A percentile compares a stretch with the other conserved stretches of the same genome.
Conservation (phyloP, 2,113 vertebrate species). For the Eolophus roseicapilla region DNA sequence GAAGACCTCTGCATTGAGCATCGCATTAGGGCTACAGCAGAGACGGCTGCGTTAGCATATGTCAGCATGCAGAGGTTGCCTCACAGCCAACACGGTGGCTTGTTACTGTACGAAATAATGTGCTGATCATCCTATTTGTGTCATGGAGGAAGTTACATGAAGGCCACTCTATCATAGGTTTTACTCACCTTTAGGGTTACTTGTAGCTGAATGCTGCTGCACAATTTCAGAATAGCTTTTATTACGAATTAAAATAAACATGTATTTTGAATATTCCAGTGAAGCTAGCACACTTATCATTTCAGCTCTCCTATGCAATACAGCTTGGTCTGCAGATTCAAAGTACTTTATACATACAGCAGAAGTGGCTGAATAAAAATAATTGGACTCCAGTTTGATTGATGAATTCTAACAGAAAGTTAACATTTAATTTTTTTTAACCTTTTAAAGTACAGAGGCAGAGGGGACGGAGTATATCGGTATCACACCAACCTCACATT, state of each 20-base stretch:
- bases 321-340: background rate
- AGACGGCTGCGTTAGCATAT: background rate
- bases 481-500: background rate
- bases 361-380: background rate
- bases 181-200: background rate
- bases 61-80: background rate
- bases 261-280: conserved; percentile 8
- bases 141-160: background rate
- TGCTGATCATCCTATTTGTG: background rate
- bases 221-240: conserved; percentile 2
- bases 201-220: background rate
- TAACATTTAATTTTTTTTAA: background rate
- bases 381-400: background rate
- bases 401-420: conserved; percentile 4
- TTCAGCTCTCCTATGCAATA: background rate
- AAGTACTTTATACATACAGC: background rate
- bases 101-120: background rate
- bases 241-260: background rate
- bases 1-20: background rate
- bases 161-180: background rate
- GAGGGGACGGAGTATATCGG: background rate
- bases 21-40: background rate
- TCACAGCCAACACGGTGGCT: background rate
- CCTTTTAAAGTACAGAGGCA: background rate
- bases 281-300: background rate